Conservation (phyloP, 2,797 vertebrate genomes). For the Anabacerthia variegaticeps region DNA sequence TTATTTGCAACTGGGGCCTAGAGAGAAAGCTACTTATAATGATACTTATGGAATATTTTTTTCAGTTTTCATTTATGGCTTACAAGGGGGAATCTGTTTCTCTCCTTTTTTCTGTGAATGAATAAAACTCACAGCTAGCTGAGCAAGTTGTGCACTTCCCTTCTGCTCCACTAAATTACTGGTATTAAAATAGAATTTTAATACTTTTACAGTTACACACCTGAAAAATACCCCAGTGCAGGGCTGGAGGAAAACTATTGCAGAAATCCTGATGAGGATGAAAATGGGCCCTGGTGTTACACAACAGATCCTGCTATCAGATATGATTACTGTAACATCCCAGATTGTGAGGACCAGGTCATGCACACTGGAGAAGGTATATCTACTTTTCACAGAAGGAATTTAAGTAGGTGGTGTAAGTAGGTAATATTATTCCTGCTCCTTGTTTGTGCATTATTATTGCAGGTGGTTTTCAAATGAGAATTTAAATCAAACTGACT, state of each 20-base stretch:
- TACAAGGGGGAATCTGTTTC: not conserved
- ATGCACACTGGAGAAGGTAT: not conserved
- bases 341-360: slow-evolving; percentile 81
- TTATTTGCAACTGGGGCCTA: not conserved
- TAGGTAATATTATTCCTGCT: not conserved
- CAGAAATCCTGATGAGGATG: slow-evolving; percentile 89
- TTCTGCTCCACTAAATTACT: not conserved
- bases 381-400: not conserved
- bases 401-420: not conserved
- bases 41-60: not conserved
- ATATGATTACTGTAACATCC: slow-evolving; percentile 86
- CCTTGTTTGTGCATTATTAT: not conserved
- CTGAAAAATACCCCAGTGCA: slow-evolving; percentile 69
- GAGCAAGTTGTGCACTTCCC: not conserved
- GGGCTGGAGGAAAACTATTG: slow-evolving; percentile 92
- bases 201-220: slow-evolving; percentile 75
- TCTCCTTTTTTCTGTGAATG: not conserved
- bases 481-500: not conserved
- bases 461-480: not conserved
- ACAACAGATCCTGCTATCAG: slow-evolving; percentile 79
- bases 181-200: not conserved
- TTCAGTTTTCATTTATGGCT: not conserved
- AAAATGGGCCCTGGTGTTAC: slow-evolving; percentile 92
- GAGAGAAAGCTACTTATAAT: not conserved
- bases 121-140: not conserved